Evolutionary conservation across 2,113 vertebrate species (phyloP).

Genomic region (Vimba vimba): DNA sequence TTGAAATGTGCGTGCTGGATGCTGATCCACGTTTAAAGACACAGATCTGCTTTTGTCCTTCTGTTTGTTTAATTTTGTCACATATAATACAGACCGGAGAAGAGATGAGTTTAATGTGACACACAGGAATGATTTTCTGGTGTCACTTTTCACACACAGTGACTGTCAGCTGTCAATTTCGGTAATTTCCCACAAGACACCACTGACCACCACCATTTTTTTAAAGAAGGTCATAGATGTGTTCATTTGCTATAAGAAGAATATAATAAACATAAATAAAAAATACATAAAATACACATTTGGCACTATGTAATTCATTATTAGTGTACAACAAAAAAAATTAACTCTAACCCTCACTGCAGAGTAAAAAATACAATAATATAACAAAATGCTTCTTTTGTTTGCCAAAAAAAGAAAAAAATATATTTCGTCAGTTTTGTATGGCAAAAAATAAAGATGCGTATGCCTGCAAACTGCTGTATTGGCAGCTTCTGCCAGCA

Average conservation of each 20-base stretch:
- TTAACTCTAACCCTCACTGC: too few species aligned
- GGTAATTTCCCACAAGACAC: neutral
- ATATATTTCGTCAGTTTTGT: too few species aligned
- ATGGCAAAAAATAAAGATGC: neutral
- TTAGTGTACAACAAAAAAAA: too few species aligned
- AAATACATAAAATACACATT: neutral
- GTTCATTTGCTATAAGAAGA: neutral
- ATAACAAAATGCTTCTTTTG: too few species aligned
- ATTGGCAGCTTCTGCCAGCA: neutral
- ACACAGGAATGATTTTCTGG: constrained; percentile 49
- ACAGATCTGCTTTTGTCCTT: constrained; percentile 37
- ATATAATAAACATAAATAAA: neutral
- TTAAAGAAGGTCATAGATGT: neutral
- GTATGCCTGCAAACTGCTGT: neutral
- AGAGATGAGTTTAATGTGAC: constrained; percentile 59
- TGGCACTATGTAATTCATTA: too few species aligned
- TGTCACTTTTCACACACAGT: constrained; percentile 54
- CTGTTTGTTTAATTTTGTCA: constrained; percentile 75
- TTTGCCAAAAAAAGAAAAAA: too few species aligned
- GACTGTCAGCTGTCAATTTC: constrained; percentile 49
- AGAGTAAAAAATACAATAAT: too few species aligned
- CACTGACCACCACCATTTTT: neutral
- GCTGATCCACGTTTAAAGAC: constrained; percentile 57
- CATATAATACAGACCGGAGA: constrained; percentile 59
- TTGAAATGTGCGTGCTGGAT: constrained; percentile 67